phyloP scores from a whole-genome alignment of 2,113 vertebrate species.

The Cololabis saira region DNA sequence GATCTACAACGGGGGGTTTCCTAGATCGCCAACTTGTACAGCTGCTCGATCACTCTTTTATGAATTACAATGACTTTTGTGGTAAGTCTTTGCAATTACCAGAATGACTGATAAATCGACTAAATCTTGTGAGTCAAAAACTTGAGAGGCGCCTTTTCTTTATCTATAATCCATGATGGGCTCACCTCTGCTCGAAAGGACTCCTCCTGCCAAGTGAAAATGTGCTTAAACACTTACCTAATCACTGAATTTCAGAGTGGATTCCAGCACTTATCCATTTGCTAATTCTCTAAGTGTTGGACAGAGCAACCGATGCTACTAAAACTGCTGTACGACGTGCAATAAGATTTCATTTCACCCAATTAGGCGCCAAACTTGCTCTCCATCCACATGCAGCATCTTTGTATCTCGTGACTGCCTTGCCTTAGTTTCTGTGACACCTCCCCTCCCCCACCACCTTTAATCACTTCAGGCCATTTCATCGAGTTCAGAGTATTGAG shows the following conservation, averaged over 20 bases:
- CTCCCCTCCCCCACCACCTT: background rate
- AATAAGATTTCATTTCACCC: constrained; percentile 50
- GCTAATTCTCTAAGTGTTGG: constrained; percentile 61
- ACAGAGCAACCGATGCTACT: constrained; percentile 36
- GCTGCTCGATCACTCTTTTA: constrained; percentile 9
- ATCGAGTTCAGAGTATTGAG: too few relatives aligned
- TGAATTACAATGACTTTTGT: constrained; percentile 2
- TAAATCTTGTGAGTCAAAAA: constrained; percentile 33
- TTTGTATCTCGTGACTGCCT: background rate
- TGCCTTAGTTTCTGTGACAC: background rate
- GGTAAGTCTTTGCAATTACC: constrained; percentile 5
- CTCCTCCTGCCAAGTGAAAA: constrained; percentile 54
- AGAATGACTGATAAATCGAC: constrained; percentile 22
- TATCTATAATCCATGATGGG: constrained; percentile 51
- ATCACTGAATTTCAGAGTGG: constrained; percentile 47
- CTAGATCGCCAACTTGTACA: background rate
- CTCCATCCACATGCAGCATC: background rate
- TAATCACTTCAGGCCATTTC: constrained; percentile 4
- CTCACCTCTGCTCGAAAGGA: constrained; percentile 53
- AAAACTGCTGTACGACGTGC: constrained; percentile 36
- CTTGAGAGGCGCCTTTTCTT: constrained; percentile 22
- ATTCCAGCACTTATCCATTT: constrained; percentile 52
- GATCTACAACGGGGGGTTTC: background rate
- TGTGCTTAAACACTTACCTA: constrained; percentile 47
- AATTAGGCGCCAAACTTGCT: constrained; percentile 51